Conservation (phyloP, 2,113 vertebrate genomes). For the Xyrauchen texanus region DNA sequence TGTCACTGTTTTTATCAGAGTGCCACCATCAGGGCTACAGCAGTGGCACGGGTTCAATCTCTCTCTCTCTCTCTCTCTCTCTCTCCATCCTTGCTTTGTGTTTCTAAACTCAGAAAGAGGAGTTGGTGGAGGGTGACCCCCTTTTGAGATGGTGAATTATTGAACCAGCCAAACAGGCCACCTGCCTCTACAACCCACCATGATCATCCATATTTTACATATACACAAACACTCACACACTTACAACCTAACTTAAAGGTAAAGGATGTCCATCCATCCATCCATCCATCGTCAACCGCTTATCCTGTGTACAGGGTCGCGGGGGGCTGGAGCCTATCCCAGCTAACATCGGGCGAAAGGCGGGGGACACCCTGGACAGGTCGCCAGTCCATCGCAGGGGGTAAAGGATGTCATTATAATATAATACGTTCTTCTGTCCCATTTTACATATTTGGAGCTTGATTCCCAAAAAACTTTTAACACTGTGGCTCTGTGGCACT, state of each 20-base stretch:
- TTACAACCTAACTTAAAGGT: neutral
- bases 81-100: neutral
- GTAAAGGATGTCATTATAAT: too few relatives aligned
- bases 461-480: too few relatives aligned
- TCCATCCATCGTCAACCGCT: too few relatives aligned
- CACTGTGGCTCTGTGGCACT: too few relatives aligned
- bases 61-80: neutral
- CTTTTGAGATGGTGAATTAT: constrained; percentile 24
- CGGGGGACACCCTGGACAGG: too few relatives aligned
- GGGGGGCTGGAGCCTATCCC: too few relatives aligned
- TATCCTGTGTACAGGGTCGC: too few relatives aligned
- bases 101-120: neutral
- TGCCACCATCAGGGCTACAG: neutral
- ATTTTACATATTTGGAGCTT: too few relatives aligned
- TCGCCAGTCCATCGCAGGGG: too few relatives aligned
- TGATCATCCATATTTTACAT: constrained; percentile 35
- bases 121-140: neutral
- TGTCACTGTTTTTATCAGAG: constrained; percentile 47
- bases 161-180: constrained; percentile 35
- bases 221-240: constrained; percentile 25
- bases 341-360: too few relatives aligned
- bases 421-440: too few relatives aligned
- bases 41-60: constrained; percentile 3
- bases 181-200: constrained; percentile 25
- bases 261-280: too few relatives aligned